Percentiles rank a stretch among this genome's conserved stretches.
phyloP scores from a whole-genome alignment of 1,140 invertebrate genomes.

The Lanistes nyassanus region DNA sequence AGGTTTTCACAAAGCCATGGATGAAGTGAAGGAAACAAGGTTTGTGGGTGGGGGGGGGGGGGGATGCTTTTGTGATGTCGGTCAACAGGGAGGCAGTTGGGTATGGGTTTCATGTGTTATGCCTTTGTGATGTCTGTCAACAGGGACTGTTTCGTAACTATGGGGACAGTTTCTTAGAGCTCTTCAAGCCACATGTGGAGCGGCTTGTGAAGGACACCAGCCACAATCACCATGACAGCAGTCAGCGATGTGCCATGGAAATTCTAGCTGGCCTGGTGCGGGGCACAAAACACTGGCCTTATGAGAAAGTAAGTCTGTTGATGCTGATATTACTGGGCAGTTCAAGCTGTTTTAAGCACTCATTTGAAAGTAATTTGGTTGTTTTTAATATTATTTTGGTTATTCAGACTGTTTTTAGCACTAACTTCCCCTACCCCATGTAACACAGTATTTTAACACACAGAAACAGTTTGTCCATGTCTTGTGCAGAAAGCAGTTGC shows the following conservation, averaged over 20 bases:
- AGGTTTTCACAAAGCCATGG: neutral
- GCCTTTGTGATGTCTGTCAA: neutral
- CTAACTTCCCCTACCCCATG: too few species aligned
- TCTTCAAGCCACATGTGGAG: conserved; percentile 76
- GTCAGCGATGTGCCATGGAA: conserved; percentile 86
- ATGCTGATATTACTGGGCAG: neutral
- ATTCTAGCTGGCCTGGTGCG: conserved; percentile 80
- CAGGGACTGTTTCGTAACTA: conserved; percentile 83
- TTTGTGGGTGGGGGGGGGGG: neutral
- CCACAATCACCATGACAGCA: conserved; percentile 78
- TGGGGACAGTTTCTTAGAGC: conserved; percentile 74
- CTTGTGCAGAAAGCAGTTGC: neutral
- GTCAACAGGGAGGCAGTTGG: neutral
- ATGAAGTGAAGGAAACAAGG: neutral
- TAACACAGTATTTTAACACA: neutral
- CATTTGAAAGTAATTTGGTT: too few species aligned
- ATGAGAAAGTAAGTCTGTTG: conserved; percentile 69
- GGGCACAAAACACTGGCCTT: conserved; percentile 87
- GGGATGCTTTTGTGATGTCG: neutral
- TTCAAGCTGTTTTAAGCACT: too few species aligned
- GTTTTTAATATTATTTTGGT: too few species aligned
- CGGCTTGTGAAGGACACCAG: conserved; percentile 75
- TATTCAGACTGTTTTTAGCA: too few species aligned
- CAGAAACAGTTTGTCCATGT: neutral
- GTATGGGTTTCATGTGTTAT: conserved; percentile 6